These are phyloP conservation scores for Himalopsyche phryganea DNA, from an alignment of 1,140 invertebrate species.

Conservation along the genomic window DNA sequence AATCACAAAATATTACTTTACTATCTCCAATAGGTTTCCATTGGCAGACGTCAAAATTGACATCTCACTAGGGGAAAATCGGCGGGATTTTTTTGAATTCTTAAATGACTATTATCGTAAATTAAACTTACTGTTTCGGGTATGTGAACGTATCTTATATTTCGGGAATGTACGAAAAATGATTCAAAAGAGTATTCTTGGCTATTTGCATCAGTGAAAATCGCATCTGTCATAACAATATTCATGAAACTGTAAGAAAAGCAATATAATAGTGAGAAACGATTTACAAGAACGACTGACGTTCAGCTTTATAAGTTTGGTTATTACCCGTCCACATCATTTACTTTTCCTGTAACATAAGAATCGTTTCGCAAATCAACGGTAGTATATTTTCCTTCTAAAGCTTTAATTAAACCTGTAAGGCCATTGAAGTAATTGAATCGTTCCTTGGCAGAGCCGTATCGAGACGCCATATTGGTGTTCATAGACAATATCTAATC, in stretches of 20 bases:
- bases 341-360: conserved; percentile 55
- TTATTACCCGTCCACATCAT: conserved; percentile 59
- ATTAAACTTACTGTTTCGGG: conserved; percentile 57
- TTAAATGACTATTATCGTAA: not conserved
- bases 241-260: conserved; percentile 62
- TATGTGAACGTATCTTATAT: conserved; percentile 65
- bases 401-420: conserved; percentile 59
- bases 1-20: not conserved
- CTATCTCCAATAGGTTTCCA: too few relatives aligned
- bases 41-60: not conserved
- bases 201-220: conserved; percentile 56
- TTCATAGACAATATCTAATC: too few relatives aligned
- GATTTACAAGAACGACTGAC: conserved; percentile 7
- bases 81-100: not conserved
- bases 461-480: not conserved
- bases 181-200: conserved; percentile 47
- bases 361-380: conserved; percentile 65
- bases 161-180: conserved; percentile 62
- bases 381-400: conserved; percentile 61
- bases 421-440: conserved; percentile 55
- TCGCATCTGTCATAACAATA: conserved; percentile 58
- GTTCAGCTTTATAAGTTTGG: not conserved
- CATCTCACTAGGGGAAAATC: not conserved
- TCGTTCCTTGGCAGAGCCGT: conserved; percentile 48
- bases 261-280: conserved; percentile 5